These are phyloP conservation scores for Emydoidea blandingii DNA, from an alignment of 2,797 vertebrate genomes.

Conservation along the genomic window DNA sequence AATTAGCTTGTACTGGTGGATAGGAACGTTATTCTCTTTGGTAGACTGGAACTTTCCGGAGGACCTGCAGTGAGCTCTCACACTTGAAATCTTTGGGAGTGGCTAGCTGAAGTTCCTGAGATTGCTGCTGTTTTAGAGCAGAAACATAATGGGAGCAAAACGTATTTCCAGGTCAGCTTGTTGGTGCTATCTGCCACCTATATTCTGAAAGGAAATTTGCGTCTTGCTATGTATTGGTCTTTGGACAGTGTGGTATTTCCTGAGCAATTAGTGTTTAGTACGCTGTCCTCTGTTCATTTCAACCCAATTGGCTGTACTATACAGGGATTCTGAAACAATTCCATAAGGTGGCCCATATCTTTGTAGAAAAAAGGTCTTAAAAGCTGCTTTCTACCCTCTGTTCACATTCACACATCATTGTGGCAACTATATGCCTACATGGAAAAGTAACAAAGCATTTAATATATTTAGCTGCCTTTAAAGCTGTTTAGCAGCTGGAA, in stretches of 20 bases:
- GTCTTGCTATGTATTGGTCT: background rate
- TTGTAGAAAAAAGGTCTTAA: constrained; percentile 25
- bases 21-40: constrained; percentile 11
- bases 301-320: background rate
- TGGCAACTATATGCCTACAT: constrained; percentile 32
- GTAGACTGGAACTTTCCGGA: background rate
- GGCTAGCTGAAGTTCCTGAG: background rate
- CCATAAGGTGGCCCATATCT: background rate
- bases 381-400: rapidly evolving
- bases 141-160: background rate
- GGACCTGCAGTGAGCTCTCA: background rate
- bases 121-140: background rate
- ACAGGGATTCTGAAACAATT: background rate
- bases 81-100: background rate
- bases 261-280: background rate
- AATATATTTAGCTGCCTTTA: constrained; percentile 59
- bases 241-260: background rate
- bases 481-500: constrained; percentile 47
- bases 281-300: background rate
- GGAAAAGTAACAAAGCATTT: constrained; percentile 51
- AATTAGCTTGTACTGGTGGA: constrained; percentile 54
- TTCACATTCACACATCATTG: background rate
- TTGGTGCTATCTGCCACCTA: background rate
- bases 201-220: rapidly evolving
- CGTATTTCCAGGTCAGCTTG: background rate